Base-by-base conservation (phyloP, 2,888 invertebrate species). In the Teleiodes luculella region DNA sequence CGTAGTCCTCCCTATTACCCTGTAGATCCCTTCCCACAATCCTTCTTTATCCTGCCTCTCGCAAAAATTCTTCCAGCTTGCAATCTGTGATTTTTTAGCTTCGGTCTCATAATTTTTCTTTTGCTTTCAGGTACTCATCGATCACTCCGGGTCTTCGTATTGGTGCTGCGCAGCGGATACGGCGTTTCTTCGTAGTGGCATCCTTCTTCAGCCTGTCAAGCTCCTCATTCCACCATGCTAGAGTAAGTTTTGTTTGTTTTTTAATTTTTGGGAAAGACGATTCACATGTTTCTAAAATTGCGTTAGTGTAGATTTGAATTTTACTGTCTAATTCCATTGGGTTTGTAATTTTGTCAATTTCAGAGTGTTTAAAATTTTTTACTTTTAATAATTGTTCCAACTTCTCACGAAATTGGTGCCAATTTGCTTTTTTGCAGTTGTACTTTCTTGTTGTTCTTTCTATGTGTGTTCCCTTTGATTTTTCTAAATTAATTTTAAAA, bases 1-100 rank as follows among this genome's bases (percentile, higher is more conserved):
- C 1, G 39, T 18, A 3, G 55, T 55, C 10, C 28, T 52, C 13
- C 48, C 13, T 30, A 54, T 54, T 3, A 54, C 46, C n/a, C 57
- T 39, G 11, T 55, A 52, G 10, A 53, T 51, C 0, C 53, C 48
- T 6, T 52, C 54, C 56, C 54, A 57, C 37, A 54, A 54, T n/a
- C 35, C 46, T 8, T 41, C 41, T 5, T 18, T 18, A 1, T 41
- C 18, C 11, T 41, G 41, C 1, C 8, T 41, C 6, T 10, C 4
- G 8, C 41, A 41, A 11, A 41, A 41, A 8, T 10, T 14, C 13
- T 55, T 59, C 59, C 57, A 57, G 16, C 54, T 54, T n/a, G n/a
- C 10, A 3, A 41, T 55, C 10, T 53, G 46, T n/a, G 55, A 45
- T 11, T 35, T 41, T 36, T 14, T 11, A 1, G 45, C 35, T 4